phyloP scores from a whole-genome alignment of 2,797 vertebrate species.

The Typhlichthys subterraneus region DNA sequence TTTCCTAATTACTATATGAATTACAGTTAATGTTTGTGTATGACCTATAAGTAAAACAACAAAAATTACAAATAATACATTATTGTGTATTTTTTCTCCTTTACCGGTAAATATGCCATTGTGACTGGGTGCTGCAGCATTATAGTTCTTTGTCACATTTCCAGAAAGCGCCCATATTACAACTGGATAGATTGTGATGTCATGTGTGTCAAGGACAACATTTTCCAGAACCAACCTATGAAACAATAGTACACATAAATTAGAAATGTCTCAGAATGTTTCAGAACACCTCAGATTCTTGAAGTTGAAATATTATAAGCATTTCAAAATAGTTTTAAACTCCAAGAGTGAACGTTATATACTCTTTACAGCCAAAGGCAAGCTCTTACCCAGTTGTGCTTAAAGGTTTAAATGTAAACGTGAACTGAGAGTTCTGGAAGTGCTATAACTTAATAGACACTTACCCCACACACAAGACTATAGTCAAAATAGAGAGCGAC shows the following conservation, averaged over 20 bases:
- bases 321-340: no score
- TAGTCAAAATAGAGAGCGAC: constrained; percentile 57
- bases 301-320: no score
- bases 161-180: constrained; percentile 79
- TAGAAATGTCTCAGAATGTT: not conserved
- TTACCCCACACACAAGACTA: constrained; percentile 61
- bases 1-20: no score
- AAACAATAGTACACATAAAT: constrained; percentile 15
- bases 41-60: not conserved
- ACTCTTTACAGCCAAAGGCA: no score
- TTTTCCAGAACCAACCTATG: constrained; percentile 82
- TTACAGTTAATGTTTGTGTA: no score
- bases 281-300: no score
- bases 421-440: no score
- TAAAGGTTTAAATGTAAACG: no score
- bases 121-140: constrained; percentile 27
- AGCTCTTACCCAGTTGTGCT: no score
- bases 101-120: constrained; percentile 76
- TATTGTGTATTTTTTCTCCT: not conserved
- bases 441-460: constrained; percentile 3
- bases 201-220: constrained; percentile 75
- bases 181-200: constrained; percentile 79
- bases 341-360: no score
- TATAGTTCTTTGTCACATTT: constrained; percentile 71
- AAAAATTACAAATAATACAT: not conserved